Base-by-base conservation (phyloP, 1,140 invertebrate species). In the Drosophila neocordata region DNA sequence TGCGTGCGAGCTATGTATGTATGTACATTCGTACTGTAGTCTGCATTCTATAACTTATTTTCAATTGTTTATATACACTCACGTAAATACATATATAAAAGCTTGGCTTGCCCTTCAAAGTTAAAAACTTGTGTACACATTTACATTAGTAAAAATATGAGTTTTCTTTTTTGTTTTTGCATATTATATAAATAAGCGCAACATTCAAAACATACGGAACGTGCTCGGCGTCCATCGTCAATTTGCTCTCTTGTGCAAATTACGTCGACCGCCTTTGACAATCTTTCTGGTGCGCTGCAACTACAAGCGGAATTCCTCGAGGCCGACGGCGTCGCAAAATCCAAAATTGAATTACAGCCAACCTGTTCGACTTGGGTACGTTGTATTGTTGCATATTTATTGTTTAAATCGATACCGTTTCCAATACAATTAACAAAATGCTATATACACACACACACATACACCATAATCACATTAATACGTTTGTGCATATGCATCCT, bases 151-250 rank as follows among this genome's bases (percentile, higher is more conserved):
- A 11, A 20, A 48, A 48, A 48, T 48, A 48, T 48, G 41, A 48
- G 41, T 35, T 56, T 56, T 56, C 51, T 53, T 27, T 24, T 7
- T 53, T 13, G 20, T 48, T 56, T 56, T 35, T 56, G 1, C 55
- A 59, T 31, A 73, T 77, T 77, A 77, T 38, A 73, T 69, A 77
- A 77, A 77, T 69, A 65, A 73, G 74, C 27, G 44, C 70, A 65
- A 73, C 62, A 77, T 77, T 74, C 61, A 60, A 59, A 69, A 27
- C 59, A 61, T 61, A 61, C 59, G 70, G 66, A 77, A 73, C 63
- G 74, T 77, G 58, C 53, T 66, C 58, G 62, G 59, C 65, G 71
- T 73, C 65, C 62, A 74, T 60, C 71, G 74, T 60, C 71, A 74
- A 73, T 69, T 73, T 69, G 74, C 71, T 48, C 7, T 59, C 13